Evolutionary conservation across 2,113 vertebrate species (phyloP).

Genomic region (Zosterops pallidus): DNA sequence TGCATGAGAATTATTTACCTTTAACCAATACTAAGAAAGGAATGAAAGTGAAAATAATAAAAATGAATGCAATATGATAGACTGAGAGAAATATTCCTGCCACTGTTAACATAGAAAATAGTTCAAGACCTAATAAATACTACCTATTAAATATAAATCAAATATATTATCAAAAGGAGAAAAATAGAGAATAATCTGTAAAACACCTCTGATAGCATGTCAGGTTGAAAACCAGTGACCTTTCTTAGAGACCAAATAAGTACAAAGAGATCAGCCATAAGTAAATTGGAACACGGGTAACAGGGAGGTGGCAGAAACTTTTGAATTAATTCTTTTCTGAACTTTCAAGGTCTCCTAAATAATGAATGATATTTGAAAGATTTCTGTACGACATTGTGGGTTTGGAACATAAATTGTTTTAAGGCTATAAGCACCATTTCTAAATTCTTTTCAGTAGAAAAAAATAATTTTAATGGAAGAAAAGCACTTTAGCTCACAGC

Average conservation of each 20-base stretch:
- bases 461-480: neutral
- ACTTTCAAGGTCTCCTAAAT: neutral
- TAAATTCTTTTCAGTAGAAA: neutral
- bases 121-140: neutral
- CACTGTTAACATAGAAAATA: neutral
- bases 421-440: neutral
- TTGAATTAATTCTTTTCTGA: neutral
- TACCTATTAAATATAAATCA: neutral
- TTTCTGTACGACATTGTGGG: neutral
- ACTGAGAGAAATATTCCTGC: neutral
- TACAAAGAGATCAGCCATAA: neutral
- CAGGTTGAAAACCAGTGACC: neutral
- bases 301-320: neutral
- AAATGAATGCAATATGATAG: neutral
- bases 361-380: neutral
- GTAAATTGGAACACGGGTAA: neutral
- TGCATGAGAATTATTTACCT: neutral
- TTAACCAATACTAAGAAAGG: neutral
- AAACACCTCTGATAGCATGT: neutral
- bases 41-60: neutral
- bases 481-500: neutral
- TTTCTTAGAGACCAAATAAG: neutral
- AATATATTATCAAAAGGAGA: neutral
- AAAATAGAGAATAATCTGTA: neutral
- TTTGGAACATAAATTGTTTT: neutral